These are phyloP conservation scores for Mercenaria mercenaria DNA, from an alignment of 1,140 invertebrate genomes.

Conservation along the genomic window DNA sequence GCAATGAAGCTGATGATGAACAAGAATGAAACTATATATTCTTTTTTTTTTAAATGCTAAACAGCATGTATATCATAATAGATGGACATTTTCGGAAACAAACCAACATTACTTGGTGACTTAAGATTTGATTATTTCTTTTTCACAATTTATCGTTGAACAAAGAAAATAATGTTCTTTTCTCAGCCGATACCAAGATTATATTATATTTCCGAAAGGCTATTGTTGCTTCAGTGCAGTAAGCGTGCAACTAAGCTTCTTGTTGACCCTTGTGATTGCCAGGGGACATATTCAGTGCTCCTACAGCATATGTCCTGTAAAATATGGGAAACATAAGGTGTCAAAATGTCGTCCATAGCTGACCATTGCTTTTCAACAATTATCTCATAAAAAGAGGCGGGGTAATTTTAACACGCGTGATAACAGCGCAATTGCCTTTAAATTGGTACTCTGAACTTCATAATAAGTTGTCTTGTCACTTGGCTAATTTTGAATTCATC, in stretches of 20 bases:
- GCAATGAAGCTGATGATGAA: too few relatives aligned
- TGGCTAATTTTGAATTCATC: slow-evolving; percentile 24
- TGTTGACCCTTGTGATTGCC: neutral
- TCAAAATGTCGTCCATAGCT: slow-evolving; percentile 3
- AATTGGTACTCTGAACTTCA: neutral
- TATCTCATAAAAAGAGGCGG: slow-evolving; percentile 31
- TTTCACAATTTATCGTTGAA: too few relatives aligned
- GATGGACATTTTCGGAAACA: too few relatives aligned
- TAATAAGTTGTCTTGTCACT: slow-evolving; percentile 24
- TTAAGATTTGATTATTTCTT: too few relatives aligned
- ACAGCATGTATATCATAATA: too few relatives aligned
- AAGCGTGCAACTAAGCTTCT: neutral
- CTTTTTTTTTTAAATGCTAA: too few relatives aligned
- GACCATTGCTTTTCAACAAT: slow-evolving; percentile 31
- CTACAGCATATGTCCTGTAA: neutral
- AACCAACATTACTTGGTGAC: too few relatives aligned
- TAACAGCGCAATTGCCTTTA: slow-evolving; percentile 35
- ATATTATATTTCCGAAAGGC: neutral
- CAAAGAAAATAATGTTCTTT: too few relatives aligned
- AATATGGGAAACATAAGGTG: slow-evolving; percentile 28
- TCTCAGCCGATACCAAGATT: too few relatives aligned
- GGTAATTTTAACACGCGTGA: neutral
- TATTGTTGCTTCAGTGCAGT: neutral
- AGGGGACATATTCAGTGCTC: neutral
- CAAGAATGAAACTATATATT: too few relatives aligned